Percentiles rank a stretch among this genome's conserved stretches.
phyloP scores from a whole-genome alignment of 2,797 vertebrate genomes.

The Coilia nasus region DNA sequence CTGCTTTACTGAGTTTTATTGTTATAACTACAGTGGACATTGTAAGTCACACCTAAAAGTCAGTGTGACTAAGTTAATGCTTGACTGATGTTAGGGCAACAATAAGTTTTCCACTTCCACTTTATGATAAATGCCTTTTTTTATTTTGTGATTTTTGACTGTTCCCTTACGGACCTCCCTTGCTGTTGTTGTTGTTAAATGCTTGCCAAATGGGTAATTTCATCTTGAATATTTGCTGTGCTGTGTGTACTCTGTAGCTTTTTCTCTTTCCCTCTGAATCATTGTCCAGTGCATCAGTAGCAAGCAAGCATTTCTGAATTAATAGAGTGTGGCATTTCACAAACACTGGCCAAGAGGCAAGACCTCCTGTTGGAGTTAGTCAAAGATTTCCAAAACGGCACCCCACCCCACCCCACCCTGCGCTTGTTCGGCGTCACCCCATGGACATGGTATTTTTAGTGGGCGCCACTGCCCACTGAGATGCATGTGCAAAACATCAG shows the following conservation, averaged over 20 bases:
- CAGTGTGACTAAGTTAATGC: conserved; percentile 1
- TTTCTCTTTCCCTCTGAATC: neutral
- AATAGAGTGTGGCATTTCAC: conserved; percentile 75
- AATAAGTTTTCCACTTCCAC: neutral
- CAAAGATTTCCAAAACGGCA: neutral
- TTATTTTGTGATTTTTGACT: neutral
- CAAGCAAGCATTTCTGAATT: conserved; percentile 49
- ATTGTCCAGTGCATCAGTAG: conserved; percentile 29
- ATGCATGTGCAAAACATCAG: neutral
- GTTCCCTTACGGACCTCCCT: neutral
- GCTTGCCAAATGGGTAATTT: neutral
- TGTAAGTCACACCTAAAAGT: neutral
- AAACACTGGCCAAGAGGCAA: conserved; percentile 55
- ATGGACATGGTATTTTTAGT: neutral
- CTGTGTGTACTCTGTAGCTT: neutral
- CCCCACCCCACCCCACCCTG: neutral
- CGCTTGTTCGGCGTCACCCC: neutral
- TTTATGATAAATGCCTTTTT: neutral
- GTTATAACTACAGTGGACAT: neutral
- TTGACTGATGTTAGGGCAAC: neutral
- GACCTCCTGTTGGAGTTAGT: neutral
- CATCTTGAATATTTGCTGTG: too few relatives aligned
- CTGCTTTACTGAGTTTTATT: neutral
- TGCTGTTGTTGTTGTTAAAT: neutral
- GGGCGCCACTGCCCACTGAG: neutral